Percentiles rank a stretch among this genome's conserved stretches.
Conservation (phyloP, 2,888 invertebrate genomes). For the Marronus borbonicus region DNA sequence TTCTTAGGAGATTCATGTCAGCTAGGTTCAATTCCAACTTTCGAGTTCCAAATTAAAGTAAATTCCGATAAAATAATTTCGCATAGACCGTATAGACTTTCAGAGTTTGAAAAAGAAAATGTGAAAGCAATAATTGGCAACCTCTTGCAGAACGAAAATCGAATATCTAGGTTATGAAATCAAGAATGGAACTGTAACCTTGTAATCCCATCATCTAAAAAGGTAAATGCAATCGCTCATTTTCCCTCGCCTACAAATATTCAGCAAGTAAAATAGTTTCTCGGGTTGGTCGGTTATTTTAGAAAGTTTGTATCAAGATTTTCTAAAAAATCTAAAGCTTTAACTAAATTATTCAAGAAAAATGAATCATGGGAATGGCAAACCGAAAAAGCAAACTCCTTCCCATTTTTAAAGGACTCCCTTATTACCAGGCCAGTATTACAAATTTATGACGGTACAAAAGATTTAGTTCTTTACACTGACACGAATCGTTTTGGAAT, state of each 20-base stretch:
- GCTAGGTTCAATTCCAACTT: not conserved
- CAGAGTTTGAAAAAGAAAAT: not conserved
- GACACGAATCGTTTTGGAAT: not conserved
- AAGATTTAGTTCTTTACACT: not conserved
- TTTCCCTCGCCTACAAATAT: not conserved
- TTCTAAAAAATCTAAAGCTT: not conserved
- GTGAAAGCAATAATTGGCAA: not conserved
- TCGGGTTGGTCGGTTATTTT: too few relatives aligned
- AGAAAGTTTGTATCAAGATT: too few relatives aligned
- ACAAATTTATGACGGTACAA: not conserved
- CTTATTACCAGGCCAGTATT: not conserved
- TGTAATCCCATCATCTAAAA: not conserved
- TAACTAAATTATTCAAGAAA: not conserved
- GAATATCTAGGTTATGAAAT: not conserved
- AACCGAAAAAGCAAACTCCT: not conserved
- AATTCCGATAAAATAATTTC: not conserved
- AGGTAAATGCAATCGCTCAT: not conserved
- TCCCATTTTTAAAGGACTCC: not conserved
- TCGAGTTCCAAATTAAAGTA: not conserved
- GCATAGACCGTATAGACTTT: not conserved
- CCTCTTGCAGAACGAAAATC: not conserved
- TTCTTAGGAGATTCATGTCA: not conserved
- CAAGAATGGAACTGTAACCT: not conserved
- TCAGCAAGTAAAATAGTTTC: too few relatives aligned
- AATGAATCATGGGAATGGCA: not conserved